Evolutionary conservation across 1,140 invertebrate species (phyloP), one percentile per base, ranked within the genome.

Genomic region (Microplitis mediator): DNA sequence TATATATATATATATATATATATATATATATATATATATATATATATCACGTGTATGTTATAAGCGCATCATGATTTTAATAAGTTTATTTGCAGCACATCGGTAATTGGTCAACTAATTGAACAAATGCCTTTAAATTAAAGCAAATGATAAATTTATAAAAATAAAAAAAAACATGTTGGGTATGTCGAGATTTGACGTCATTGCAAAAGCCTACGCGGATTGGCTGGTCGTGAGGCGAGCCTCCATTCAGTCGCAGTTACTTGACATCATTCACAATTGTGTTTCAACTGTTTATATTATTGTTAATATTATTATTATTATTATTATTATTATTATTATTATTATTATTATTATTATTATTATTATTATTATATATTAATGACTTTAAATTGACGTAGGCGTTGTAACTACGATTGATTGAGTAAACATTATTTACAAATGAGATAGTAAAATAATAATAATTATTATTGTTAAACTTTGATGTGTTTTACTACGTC

Each of bases 231-330:
- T 31, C 4, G 35, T 31, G n/a, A 65, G 71, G 39, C 71, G 71
- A 45, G 71, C 71, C 71, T 65, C 71, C 71, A 56, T 73, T 64
- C 60, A 73, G 61, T 61, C 61, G 32, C 70, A 51, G 11, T 52
- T 6, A 32, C 56, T 60, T 69, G 39, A 45, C 39, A 45, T 45
- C 39, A 45, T 45, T 45, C 39, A 45, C 39, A 45, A 45, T 45
- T 45, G 8, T 45, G 2, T 45, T 45, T 45, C 6, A 45, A 45
- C 39, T 45, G 39, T 45, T 45, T 45, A 6, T 45, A 45, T 45
- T 45, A 45, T 45, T 45, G 8, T 45, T 45, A 23, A 1, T 2
- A 23, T 2, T 23, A 23, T 23, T 23, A 23, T 23, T 23, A 2
- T 23, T 23, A 23, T 23, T 23, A 23, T 23, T 23, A 45, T 45